Conservation (phyloP, 2,797 vertebrate genomes). For the Poeciliopsis turneri region DNA sequence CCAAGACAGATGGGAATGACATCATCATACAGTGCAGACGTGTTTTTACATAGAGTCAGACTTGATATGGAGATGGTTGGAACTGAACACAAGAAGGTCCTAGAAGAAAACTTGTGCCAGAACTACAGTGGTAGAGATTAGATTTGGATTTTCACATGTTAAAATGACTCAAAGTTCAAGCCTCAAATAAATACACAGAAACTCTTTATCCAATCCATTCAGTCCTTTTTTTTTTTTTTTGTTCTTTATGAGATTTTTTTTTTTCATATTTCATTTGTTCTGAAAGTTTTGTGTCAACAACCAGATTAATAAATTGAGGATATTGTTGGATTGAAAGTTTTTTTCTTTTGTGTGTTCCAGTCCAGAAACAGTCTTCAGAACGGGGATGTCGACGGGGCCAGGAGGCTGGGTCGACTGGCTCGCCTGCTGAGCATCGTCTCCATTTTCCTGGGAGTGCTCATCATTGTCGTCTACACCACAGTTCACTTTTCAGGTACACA, state of each 20-base stretch:
- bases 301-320: neutral
- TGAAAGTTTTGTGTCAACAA: neutral
- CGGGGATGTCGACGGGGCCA: constrained; percentile 91
- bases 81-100: neutral
- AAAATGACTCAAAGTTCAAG: neutral
- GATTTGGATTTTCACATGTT: neutral
- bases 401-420: constrained; percentile 91
- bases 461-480: constrained; percentile 84
- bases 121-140: neutral
- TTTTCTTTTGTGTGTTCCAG: constrained; percentile 72
- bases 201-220: neutral
- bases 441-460: constrained; percentile 89
- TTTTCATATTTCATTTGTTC: neutral
- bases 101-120: neutral
- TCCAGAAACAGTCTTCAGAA: constrained; percentile 95
- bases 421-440: constrained; percentile 91
- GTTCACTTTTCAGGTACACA: constrained; percentile 80
- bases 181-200: neutral
- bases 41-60: neutral
- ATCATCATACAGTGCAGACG: neutral
- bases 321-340: neutral
- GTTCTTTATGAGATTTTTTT: neutral
- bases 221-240: neutral
- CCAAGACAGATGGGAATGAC: neutral
- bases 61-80: neutral